Evolutionary conservation across 2,797 vertebrate genomes (phyloP).

Genomic region (Molossus alvarezi): DNA sequence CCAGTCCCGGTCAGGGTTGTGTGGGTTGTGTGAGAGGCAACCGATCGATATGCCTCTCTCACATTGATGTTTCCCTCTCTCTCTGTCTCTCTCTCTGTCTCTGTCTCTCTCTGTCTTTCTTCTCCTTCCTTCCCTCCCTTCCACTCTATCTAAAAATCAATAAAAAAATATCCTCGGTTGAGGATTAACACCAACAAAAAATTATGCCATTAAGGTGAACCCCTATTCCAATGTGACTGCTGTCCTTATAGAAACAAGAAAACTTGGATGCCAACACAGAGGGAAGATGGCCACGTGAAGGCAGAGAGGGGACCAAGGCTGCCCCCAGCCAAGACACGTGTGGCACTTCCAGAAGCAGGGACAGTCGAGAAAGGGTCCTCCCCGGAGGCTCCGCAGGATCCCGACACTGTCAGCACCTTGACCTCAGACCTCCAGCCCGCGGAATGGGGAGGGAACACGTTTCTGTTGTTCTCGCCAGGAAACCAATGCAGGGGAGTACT

Average conservation of each 20-base stretch:
- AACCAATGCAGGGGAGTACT: neutral
- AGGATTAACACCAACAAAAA: too few species aligned
- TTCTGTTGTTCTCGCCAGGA: neutral
- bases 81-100: too few species aligned
- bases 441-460: too few species aligned
- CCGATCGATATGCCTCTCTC: too few species aligned
- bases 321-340: neutral
- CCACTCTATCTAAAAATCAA: too few species aligned
- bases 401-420: fast-evolving
- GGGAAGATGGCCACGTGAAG: neutral
- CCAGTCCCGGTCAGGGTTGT: too few species aligned
- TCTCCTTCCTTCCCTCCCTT: too few species aligned
- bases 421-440: neutral
- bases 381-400: neutral
- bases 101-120: too few species aligned
- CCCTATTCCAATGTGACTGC: neutral
- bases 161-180: too few species aligned
- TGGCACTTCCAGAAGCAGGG: neutral
- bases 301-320: neutral
- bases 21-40: too few species aligned
- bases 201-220: neutral
- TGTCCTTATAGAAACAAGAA: neutral
- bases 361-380: neutral
- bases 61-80: too few species aligned
- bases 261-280: neutral